Percentiles rank a stretch among this genome's conserved stretches.
Conservation (phyloP, 1,140 invertebrate species). For the Eriocheir sinensis region DNA sequence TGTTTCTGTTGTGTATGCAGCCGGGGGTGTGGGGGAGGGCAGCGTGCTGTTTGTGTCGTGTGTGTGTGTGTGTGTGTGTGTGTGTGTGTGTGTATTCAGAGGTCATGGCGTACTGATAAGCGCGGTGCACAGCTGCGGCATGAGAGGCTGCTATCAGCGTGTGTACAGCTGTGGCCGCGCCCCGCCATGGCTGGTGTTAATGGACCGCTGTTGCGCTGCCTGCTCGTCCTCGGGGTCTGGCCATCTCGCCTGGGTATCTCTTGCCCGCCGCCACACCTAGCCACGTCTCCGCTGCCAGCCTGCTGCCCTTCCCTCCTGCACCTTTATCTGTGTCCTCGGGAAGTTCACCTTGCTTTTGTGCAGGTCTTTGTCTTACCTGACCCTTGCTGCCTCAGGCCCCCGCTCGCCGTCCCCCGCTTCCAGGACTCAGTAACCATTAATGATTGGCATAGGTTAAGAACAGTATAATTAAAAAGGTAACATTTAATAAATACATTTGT, state of each 20-base stretch:
- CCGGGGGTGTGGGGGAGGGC: too few relatives aligned
- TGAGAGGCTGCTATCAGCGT: background rate
- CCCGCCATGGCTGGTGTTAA: background rate
- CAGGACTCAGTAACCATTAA: background rate
- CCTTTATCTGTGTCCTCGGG: background rate
- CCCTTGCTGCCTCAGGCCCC: too few relatives aligned
- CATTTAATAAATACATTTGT: slow-evolving; percentile 62
- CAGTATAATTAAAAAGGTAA: background rate
- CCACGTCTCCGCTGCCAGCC: too few relatives aligned
- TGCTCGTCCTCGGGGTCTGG: too few relatives aligned
- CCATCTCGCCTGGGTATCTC: too few relatives aligned
- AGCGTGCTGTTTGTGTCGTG: too few relatives aligned
- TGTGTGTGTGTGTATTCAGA: background rate
- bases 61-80: slow-evolving; percentile 39
- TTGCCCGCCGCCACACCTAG: too few relatives aligned
- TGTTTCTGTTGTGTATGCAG: too few relatives aligned
- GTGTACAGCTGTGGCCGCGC: background rate
- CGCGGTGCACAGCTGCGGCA: too few relatives aligned
- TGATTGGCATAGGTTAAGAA: background rate
- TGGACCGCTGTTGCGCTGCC: background rate
- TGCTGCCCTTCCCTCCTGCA: too few relatives aligned
- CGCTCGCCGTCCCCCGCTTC: background rate
- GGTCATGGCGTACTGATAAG: background rate
- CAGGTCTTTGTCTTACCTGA: too few relatives aligned
- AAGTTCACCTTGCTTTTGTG: background rate